phyloP scores from a whole-genome alignment of 2,113 vertebrate species.

The Onychostoma macrolepis region DNA sequence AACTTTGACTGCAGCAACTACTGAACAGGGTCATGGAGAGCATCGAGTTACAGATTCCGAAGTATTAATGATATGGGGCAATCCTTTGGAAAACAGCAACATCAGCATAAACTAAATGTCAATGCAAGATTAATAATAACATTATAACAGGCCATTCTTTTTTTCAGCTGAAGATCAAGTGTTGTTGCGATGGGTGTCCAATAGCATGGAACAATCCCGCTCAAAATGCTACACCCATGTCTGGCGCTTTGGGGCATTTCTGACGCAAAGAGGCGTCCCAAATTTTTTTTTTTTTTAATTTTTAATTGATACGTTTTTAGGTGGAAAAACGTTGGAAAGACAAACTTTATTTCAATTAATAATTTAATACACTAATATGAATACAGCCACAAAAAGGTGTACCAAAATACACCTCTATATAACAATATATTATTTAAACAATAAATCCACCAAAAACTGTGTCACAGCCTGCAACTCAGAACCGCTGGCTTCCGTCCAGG shows the following conservation, averaged over 20 bases:
- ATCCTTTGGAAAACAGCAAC: background rate
- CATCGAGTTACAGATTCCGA: constrained; percentile 6
- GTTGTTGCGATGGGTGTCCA: too few species aligned
- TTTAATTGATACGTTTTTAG: too few species aligned
- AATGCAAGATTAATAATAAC: background rate
- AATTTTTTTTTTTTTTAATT: too few species aligned
- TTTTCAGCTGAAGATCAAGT: background rate
- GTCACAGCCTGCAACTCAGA: background rate
- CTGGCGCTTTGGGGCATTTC: background rate
- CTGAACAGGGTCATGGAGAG: constrained; percentile 65
- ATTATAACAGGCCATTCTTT: background rate
- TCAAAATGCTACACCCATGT: background rate
- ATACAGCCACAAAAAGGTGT: too few species aligned
- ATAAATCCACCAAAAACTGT: background rate
- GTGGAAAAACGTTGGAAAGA: background rate
- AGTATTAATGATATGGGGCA: background rate
- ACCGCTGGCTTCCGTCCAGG: background rate
- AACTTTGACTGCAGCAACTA: constrained; percentile 53
- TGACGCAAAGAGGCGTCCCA: background rate
- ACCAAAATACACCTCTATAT: too few species aligned
- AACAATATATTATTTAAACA: background rate
- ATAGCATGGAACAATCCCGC: too few species aligned
- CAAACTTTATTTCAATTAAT: background rate
- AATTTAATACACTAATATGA: background rate
- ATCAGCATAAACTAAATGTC: background rate